Evolutionary conservation across 2,113 vertebrate genomes (phyloP).

Genomic region (Meles meles): DNA sequence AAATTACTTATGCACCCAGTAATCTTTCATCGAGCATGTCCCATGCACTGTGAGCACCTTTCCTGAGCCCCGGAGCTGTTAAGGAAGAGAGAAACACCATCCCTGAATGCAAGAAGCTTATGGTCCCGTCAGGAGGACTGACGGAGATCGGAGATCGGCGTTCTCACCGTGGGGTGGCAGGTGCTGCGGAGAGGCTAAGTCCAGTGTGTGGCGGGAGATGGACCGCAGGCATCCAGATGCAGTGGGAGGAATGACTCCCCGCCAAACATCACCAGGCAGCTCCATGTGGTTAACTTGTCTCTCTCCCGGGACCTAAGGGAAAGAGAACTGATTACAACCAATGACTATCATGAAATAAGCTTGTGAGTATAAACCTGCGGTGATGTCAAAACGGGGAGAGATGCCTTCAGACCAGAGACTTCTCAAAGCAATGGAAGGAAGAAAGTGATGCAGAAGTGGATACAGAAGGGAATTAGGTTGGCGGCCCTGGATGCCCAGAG

Average conservation of each 20-base stretch:
- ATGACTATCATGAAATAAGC: no score
- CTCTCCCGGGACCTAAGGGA: background rate
- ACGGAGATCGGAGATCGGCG: background rate
- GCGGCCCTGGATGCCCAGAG: background rate
- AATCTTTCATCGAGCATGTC: background rate
- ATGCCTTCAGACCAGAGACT: background rate
- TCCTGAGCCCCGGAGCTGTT: background rate
- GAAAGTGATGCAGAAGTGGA: background rate
- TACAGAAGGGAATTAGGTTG: background rate
- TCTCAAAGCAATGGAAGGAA: background rate
- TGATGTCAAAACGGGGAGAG: background rate
- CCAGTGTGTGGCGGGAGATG: background rate
- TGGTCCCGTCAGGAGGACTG: background rate
- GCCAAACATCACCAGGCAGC: background rate
- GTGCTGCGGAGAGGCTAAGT: background rate
- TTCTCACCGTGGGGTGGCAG: fast-evolving
- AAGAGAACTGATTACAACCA: background rate
- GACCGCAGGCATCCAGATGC: fast-evolving
- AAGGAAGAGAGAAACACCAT: background rate
- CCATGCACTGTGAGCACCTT: background rate
- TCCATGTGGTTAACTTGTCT: background rate
- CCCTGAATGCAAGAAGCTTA: background rate
- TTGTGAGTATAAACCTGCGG: background rate
- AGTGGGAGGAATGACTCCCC: background rate
- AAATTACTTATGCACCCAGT: background rate